Conservation (phyloP, 2,888 invertebrate species). For the Aricia artaxerxes region DNA sequence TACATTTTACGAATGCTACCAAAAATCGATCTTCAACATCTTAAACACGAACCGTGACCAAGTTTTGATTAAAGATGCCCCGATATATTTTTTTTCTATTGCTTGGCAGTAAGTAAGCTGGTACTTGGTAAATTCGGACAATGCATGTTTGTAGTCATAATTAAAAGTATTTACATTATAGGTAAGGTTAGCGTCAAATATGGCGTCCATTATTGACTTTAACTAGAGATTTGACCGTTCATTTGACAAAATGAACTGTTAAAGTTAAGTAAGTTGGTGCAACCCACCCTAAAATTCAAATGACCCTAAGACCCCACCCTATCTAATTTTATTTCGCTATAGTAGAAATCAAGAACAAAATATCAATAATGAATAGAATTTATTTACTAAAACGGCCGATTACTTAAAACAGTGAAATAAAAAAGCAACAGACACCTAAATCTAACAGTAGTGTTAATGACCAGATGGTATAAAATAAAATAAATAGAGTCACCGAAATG, state of each 20-base stretch:
- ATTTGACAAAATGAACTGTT: too few relatives aligned
- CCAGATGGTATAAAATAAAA: not conserved
- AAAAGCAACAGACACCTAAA: conserved; percentile 8
- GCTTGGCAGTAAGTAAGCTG: not conserved
- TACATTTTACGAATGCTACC: not conserved
- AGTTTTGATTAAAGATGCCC: not conserved
- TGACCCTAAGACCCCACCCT: not conserved
- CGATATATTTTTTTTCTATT: not conserved
- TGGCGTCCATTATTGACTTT: too few relatives aligned
- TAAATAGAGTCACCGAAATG: conserved; percentile 23
- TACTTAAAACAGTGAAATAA: not conserved
- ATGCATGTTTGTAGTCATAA: not conserved
- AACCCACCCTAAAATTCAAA: not conserved
- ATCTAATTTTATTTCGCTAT: not conserved
- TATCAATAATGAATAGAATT: too few relatives aligned
- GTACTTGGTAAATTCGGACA: not conserved
- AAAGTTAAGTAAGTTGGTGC: too few relatives aligned
- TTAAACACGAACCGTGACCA: not conserved
- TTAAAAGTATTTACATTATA: not conserved
- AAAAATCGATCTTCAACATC: not conserved
- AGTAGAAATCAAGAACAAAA: not conserved
- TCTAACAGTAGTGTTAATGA: conserved; percentile 6
- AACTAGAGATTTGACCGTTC: too few relatives aligned
- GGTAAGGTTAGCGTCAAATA: too few relatives aligned
- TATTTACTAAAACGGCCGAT: not conserved